Percentiles rank a stretch among this genome's conserved stretches.
Conservation (phyloP, 2,113 vertebrate species). For the Alaudala cheleensis region DNA sequence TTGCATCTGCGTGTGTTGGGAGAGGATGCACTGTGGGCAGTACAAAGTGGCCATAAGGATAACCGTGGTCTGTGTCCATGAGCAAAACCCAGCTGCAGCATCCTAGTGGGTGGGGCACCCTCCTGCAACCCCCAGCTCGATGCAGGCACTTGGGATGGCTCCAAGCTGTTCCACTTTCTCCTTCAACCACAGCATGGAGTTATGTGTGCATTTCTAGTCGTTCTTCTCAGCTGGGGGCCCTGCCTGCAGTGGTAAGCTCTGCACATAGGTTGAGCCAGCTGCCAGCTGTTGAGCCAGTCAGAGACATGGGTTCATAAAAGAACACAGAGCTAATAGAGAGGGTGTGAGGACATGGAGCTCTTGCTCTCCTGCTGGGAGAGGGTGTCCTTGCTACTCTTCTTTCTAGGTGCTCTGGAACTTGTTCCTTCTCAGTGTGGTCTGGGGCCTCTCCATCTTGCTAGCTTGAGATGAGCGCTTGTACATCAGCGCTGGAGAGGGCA, state of each 20-base stretch:
- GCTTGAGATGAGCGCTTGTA: not conserved
- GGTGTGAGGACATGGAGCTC: not conserved
- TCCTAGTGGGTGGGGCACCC: not conserved
- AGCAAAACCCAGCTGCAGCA: not conserved
- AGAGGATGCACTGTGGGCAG: not conserved
- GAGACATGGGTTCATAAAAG: not conserved
- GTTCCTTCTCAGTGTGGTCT: not conserved
- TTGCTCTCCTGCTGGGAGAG: not conserved
- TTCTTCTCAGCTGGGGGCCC: not conserved
- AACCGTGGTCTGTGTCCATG: not conserved
- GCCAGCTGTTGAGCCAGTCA: not conserved
- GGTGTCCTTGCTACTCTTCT: not conserved
- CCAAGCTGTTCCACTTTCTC: not conserved
- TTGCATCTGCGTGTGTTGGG: accelerated
- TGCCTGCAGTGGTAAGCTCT: not conserved
- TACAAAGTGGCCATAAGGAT: accelerated
- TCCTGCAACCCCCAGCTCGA: not conserved
- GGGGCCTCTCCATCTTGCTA: not conserved
- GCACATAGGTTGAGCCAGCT: not conserved
- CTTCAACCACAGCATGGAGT: not conserved
- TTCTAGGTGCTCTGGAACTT: not conserved
- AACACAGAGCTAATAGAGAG: not conserved
- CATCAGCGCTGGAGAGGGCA: not conserved
- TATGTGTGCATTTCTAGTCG: not conserved
- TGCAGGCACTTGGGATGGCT: accelerated